Base-by-base conservation (phyloP, 1,140 invertebrate species). In the Leucophenga varia region DNA sequence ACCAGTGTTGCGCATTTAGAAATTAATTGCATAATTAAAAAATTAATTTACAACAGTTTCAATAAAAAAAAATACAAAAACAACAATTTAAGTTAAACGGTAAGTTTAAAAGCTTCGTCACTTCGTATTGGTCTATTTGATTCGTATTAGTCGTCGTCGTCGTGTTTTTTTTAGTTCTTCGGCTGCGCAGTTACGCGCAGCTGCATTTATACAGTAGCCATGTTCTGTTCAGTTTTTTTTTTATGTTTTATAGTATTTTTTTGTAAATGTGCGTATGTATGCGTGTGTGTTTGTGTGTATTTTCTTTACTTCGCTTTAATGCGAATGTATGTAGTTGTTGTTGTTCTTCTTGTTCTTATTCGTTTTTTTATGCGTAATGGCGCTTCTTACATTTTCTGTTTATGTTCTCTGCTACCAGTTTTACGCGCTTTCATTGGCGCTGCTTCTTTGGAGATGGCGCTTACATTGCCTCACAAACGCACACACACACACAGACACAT, bases 351-450 rank as follows among this genome's bases (percentile, higher is more conserved):
- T 52, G 37, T 49, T 57, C 25, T 49, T 51, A 47, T 50, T 55
- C 42, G 45, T 54, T 28, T 45, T 40, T n/a, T 48, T 22, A 6
- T 36, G 17, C 36, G 38, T 35, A 16, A 19, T 43, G 22, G 16
- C 42, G 20, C 40, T 47, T 45, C 25, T 41, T 44, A 31, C 14
- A 19, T 34, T 9, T 43, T 39, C 38, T 45, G 19, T 9, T 39
- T 55, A 41, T 37, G 37, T 44, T 59, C 47, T 50, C 20, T 47
- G 60, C 69, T 72, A 72, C 69, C 69, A 64, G 69, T 72, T 67
- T 72, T 72, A 72, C 69, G 69, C 69, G 58, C 54, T 69, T 56
- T 61, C 59, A 72, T 72, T 72, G 69, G 69, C 59, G 43, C 35
- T 48, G n/a, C n/a, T n/a, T n/a, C n/a, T n/a, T n/a, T n/a, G n/a